phyloP scores from a whole-genome alignment of 2,888 invertebrate genomes.

The Himalopsyche japonica region DNA sequence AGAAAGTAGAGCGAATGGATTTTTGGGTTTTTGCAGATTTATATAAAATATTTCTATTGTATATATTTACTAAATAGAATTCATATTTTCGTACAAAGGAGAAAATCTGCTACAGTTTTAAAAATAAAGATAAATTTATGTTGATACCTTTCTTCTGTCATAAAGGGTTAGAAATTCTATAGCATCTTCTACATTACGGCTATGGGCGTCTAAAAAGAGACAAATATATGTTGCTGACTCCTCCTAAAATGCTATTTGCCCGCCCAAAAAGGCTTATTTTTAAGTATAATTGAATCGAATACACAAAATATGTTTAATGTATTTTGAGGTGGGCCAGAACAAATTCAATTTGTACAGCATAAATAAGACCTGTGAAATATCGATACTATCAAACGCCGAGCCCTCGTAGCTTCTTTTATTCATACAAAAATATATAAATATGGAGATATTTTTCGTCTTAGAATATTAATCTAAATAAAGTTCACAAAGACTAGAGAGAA shows the following conservation, averaged over 20 bases:
- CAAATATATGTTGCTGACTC: not conserved
- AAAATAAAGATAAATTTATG: too few relatives aligned
- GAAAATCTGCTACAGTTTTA: too few relatives aligned
- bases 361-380: not conserved
- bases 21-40: too few relatives aligned
- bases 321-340: not conserved
- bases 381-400: not conserved
- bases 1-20: too few relatives aligned
- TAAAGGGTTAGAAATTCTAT: not conserved
- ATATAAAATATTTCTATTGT: too few relatives aligned
- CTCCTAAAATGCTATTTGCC: not conserved
- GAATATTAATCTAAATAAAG: too few relatives aligned
- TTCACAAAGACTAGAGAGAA: too few relatives aligned
- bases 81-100: too few relatives aligned
- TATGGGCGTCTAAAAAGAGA: not conserved
- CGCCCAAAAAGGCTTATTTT: constrained; percentile 3
- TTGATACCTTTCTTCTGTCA: not conserved
- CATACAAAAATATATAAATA: not conserved
- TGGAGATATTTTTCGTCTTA: not conserved
- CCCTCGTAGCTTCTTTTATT: not conserved
- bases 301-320: not conserved
- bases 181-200: not conserved
- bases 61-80: too few relatives aligned
- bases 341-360: not conserved
- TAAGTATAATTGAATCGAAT: constrained; percentile 5